These are phyloP conservation scores for Aphis craccivora DNA, from an alignment of 1,140 invertebrate genomes.

Conservation along the genomic window DNA sequence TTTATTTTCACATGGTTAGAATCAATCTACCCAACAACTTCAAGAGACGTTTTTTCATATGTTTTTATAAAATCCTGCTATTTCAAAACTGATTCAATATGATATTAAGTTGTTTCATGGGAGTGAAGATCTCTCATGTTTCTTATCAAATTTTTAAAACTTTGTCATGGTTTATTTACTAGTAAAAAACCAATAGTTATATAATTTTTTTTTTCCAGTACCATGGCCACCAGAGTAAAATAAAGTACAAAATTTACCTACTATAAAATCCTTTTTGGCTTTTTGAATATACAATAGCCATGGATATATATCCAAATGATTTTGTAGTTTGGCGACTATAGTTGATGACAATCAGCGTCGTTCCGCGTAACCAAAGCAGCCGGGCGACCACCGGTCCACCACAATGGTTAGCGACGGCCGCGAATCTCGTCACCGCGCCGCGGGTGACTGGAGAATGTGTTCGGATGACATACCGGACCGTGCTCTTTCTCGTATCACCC, in stretches of 20 bases:
- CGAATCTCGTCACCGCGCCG: too few relatives aligned
- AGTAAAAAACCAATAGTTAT: slow-evolving; percentile 52
- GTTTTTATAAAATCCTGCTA: slow-evolving; percentile 60
- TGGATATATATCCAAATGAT: slow-evolving; percentile 59
- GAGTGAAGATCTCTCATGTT: slow-evolving; percentile 58
- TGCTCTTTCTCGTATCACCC: too few relatives aligned
- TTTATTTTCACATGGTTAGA: slow-evolving; percentile 51
- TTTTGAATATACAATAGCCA: slow-evolving; percentile 61
- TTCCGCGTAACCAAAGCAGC: too few relatives aligned
- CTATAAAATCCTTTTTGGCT: slow-evolving; percentile 60
- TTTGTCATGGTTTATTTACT: slow-evolving; percentile 60
- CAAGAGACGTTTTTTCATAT: slow-evolving; percentile 56
- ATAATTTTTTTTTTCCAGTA: slow-evolving; percentile 59
- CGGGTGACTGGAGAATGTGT: too few relatives aligned
- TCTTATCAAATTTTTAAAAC: slow-evolving; percentile 60
- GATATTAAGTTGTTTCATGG: slow-evolving; percentile 60
- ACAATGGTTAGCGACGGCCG: too few relatives aligned
- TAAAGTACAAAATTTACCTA: slow-evolving; percentile 61
- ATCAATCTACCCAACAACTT: slow-evolving; percentile 57
- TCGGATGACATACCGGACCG: too few relatives aligned
- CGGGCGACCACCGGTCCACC: too few relatives aligned
- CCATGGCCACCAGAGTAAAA: slow-evolving; percentile 58
- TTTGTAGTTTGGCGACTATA: background rate
- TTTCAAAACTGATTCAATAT: slow-evolving; percentile 59
- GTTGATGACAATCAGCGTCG: too few relatives aligned